These are phyloP conservation scores for Aleadryas rufinucha DNA, from an alignment of 2,113 vertebrate genomes.

Conservation along the genomic window DNA sequence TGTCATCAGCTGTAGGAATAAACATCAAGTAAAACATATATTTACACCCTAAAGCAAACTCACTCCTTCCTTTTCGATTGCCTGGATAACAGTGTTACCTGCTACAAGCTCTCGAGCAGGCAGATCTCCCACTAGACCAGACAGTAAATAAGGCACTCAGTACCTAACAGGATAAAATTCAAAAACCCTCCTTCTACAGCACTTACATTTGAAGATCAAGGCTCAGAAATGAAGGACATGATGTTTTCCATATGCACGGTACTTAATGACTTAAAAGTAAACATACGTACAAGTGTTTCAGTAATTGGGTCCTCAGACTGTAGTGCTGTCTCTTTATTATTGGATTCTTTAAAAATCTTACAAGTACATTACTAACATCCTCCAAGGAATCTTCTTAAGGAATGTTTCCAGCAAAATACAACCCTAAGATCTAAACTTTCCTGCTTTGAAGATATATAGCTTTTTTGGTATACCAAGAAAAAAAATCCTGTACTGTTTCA, in stretches of 20 bases:
- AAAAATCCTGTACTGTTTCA: background rate
- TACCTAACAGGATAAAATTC: background rate
- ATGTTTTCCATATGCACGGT: conserved; percentile 23
- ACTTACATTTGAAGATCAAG: conserved; percentile 41
- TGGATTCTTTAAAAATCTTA: conserved; percentile 2
- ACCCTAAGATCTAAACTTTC: background rate
- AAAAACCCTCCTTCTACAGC: conserved; percentile 11
- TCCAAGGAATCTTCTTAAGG: background rate
- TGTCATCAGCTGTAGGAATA: background rate
- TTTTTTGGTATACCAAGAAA: background rate
- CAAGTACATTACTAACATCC: background rate
- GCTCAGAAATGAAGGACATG: conserved; percentile 31
- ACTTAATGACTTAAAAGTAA: conserved; percentile 51
- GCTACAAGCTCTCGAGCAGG: background rate
- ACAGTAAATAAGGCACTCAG: background rate
- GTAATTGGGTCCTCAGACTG: conserved; percentile 28
- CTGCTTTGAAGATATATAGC: background rate
- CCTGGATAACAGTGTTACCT: background rate
- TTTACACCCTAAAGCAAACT: conserved; percentile 8
- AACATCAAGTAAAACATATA: background rate
- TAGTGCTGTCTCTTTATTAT: conserved; percentile 14
- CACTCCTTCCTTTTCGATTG: background rate
- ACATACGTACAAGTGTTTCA: conserved; percentile 28
- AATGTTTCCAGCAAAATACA: background rate
- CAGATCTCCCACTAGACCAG: background rate